Conservation (phyloP, 2,797 vertebrate species). For the Mergus octosetaceus region DNA sequence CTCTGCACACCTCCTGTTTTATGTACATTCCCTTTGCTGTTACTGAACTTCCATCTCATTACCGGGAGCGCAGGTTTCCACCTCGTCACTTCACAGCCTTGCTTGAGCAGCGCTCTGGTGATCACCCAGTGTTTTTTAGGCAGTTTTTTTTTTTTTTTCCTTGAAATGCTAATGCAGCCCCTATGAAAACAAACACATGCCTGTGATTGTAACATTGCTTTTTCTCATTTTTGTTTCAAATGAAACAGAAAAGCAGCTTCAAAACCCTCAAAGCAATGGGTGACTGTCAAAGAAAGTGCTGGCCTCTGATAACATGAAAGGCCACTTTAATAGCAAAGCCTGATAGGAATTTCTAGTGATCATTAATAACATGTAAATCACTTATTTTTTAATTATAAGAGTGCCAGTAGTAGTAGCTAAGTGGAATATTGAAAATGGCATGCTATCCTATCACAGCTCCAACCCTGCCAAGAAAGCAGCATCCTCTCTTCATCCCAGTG, state of each 20-base stretch:
- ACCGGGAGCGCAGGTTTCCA: rapidly evolving
- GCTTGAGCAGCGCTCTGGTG: not conserved
- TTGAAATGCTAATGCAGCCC: not conserved
- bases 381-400: slow-evolving; percentile 17
- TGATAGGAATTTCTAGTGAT: slow-evolving; percentile 12
- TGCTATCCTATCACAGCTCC: not conserved
- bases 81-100: not conserved
- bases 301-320: slow-evolving; percentile 26
- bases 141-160: not conserved
- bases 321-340: not conserved
- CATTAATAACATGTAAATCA: slow-evolving; percentile 13
- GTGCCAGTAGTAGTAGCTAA: not conserved
- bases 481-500: not conserved
- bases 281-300: not conserved
- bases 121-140: not conserved
- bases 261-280: not conserved
- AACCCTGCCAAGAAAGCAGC: not conserved
- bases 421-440: not conserved
- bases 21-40: not conserved
- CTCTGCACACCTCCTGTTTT: slow-evolving; percentile 8
- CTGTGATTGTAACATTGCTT: not conserved
- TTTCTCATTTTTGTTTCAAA: not conserved
- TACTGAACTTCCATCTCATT: not conserved
- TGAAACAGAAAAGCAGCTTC: not conserved
- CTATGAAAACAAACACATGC: not conserved